Percentiles rank a stretch among this genome's conserved stretches.
phyloP scores from a whole-genome alignment of 2,797 vertebrate species.

The Heterohyrax brucei region DNA sequence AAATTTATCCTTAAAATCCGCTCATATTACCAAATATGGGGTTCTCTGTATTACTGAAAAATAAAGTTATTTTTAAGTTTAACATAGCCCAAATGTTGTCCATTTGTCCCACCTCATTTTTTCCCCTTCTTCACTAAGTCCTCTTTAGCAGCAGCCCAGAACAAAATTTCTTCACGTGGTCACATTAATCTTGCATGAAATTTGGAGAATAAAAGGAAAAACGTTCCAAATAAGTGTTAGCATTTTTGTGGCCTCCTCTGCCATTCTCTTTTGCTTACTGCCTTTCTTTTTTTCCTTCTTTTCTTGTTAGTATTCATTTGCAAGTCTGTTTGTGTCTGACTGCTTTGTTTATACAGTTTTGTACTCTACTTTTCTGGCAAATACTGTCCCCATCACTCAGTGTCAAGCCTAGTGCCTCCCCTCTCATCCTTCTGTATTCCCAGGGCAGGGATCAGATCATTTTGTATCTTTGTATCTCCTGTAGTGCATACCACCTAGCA shows the following conservation, averaged over 20 bases:
- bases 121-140: conserved; percentile 68
- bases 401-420: neutral
- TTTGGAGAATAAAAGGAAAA: conserved; percentile 69
- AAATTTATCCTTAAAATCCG: conserved; percentile 80
- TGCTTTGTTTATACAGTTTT: neutral
- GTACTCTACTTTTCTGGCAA: neutral
- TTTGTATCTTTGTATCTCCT: neutral
- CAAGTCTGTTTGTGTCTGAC: neutral
- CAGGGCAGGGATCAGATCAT: neutral
- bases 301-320: neutral
- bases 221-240: neutral
- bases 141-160: conserved; percentile 39
- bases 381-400: neutral
- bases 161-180: conserved; percentile 30
- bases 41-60: conserved; percentile 81
- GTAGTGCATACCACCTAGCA: neutral
- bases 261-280: neutral
- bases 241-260: conserved; percentile 28
- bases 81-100: conserved; percentile 77
- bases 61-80: conserved; percentile 83
- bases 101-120: conserved; percentile 54
- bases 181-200: conserved; percentile 43
- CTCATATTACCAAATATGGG: conserved; percentile 83
- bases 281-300: neutral
- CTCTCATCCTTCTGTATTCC: neutral